A percentile compares a stretch with the other conserved stretches of the same genome.
These are phyloP conservation scores for Ageneiosus marmoratus DNA, from an alignment of 2,113 vertebrate genomes.

Conservation along the genomic window DNA sequence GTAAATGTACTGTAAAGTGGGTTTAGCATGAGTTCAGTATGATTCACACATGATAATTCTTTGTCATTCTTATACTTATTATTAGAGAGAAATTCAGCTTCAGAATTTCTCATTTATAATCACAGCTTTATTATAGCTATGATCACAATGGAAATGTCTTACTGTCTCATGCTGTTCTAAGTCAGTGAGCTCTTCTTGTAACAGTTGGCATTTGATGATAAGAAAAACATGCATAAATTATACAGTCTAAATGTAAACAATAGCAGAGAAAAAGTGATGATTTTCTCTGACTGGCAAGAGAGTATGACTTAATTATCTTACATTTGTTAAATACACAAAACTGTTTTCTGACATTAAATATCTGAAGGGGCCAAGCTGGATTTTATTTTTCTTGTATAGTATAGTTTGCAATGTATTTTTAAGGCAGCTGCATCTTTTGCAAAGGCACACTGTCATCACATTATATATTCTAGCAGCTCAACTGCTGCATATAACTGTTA, in stretches of 20 bases:
- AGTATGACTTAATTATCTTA: slow-evolving; percentile 43
- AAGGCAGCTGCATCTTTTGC: neutral
- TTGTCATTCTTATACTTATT: slow-evolving; percentile 5
- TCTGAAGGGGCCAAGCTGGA: neutral
- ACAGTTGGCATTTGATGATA: slow-evolving; percentile 44
- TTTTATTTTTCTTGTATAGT: neutral
- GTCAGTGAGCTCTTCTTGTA: slow-evolving; percentile 48
- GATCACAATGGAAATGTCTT: slow-evolving; percentile 49
- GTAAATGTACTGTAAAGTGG: neutral
- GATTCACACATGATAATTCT: slow-evolving; percentile 22
- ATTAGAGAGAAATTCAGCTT: slow-evolving; percentile 10
- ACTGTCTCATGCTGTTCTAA: slow-evolving; percentile 36
- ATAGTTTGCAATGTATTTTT: neutral
- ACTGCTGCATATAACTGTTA: neutral
- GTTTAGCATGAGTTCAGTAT: neutral
- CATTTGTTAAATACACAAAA: slow-evolving; percentile 11
- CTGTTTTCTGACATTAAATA: slow-evolving; percentile 3
- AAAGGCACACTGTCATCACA: neutral
- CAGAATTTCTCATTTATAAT: slow-evolving; percentile 55
- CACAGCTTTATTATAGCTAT: slow-evolving; percentile 50
- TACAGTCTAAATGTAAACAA: slow-evolving; percentile 42
- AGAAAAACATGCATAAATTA: slow-evolving; percentile 50
- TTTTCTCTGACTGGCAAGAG: slow-evolving; percentile 19
- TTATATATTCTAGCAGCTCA: neutral
- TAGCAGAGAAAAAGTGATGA: slow-evolving; percentile 24